Percentiles rank a stretch among this genome's conserved stretches.
phyloP scores from a whole-genome alignment of 2,797 vertebrate genomes.

The Tadarida brasiliensis region DNA sequence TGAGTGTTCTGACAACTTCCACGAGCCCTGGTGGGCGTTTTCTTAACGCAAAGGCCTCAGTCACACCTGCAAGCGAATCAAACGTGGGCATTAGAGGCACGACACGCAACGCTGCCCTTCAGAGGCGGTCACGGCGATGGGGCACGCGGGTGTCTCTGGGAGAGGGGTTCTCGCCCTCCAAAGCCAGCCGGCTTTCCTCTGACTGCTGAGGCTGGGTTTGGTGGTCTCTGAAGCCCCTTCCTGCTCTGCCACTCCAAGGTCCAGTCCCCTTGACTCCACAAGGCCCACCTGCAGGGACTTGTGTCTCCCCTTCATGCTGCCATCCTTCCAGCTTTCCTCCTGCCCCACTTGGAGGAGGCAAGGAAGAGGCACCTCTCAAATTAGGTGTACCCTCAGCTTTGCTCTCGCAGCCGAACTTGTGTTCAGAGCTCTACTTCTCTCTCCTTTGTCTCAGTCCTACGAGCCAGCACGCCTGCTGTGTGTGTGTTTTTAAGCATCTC shows the following conservation, averaged over 20 bases:
- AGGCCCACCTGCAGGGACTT: background rate
- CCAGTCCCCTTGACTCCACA: background rate
- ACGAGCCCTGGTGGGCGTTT: background rate
- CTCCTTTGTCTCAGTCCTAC: background rate
- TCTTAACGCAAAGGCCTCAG: background rate
- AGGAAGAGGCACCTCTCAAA: background rate
- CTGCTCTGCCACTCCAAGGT: background rate
- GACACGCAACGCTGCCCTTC: accelerated
- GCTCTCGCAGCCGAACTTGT: background rate
- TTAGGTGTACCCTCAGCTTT: background rate
- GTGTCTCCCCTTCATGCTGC: background rate
- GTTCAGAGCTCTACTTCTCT: background rate
- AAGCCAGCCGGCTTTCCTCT: background rate
- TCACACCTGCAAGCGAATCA: background rate
- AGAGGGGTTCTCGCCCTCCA: accelerated
- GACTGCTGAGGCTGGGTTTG: background rate
- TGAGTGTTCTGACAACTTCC: background rate
- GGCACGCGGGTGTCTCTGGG: accelerated
- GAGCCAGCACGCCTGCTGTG: background rate
- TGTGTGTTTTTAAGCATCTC: background rate
- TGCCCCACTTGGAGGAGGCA: background rate
- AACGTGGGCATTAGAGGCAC: accelerated
- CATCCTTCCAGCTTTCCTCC: background rate
- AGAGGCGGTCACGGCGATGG: accelerated
- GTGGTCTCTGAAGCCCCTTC: background rate